Evolutionary conservation across 2,888 invertebrate genomes (phyloP).

Genomic region (Aphodius sticticus): DNA sequence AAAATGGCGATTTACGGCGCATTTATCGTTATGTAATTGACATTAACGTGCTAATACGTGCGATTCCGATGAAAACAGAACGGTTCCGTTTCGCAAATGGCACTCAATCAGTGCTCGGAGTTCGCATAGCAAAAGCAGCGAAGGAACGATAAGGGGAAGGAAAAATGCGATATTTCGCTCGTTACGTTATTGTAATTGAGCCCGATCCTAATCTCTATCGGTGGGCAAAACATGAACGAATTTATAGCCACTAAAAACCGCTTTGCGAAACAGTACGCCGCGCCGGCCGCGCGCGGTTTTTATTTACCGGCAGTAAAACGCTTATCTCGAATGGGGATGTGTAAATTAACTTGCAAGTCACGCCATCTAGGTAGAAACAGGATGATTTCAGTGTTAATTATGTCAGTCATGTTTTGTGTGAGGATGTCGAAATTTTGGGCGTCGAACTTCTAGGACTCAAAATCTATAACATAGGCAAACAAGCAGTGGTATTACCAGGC

Average conservation of each 20-base stretch:
- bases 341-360: not conserved
- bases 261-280: not conserved
- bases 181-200: not conserved
- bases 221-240: slow-evolving; percentile 4
- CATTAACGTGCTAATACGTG: slow-evolving; percentile 29
- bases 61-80: slow-evolving; percentile 27
- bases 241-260: not conserved
- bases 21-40: slow-evolving; percentile 31
- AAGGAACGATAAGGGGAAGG: not conserved
- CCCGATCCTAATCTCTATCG: not conserved
- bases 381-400: not conserved
- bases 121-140: not conserved
- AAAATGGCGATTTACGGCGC: slow-evolving; percentile 30
- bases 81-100: slow-evolving; percentile 14
- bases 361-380: not conserved
- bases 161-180: slow-evolving; percentile 4
- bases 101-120: not conserved
- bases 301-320: not conserved
- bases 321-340: not conserved
- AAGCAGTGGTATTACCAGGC: too few species aligned
- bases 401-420: too few species aligned
- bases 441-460: too few species aligned
- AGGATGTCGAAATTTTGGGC: too few species aligned
- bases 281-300: not conserved
- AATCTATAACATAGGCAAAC: too few species aligned